phyloP scores from a whole-genome alignment of 2,797 vertebrate species.

The Adelosebastes latens region DNA sequence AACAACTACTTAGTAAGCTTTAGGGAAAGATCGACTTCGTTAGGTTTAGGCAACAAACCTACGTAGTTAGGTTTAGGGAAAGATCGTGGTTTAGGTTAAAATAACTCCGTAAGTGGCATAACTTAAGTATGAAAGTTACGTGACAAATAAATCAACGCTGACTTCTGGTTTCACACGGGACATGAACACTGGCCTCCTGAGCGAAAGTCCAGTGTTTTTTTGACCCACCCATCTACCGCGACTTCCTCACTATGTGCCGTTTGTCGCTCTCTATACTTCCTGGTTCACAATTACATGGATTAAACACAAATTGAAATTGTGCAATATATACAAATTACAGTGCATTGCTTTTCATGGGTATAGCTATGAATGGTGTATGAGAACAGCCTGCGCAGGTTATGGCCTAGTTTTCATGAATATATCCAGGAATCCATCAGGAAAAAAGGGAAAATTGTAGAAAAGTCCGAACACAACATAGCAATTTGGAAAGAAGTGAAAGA shows the following conservation, averaged over 20 bases:
- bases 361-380: background rate
- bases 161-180: too few relatives aligned
- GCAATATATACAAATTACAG: too few relatives aligned
- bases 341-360: too few relatives aligned
- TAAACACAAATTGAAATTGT: too few relatives aligned
- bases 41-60: too few relatives aligned
- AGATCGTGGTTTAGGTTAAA: background rate
- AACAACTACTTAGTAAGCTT: too few relatives aligned
- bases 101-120: too few relatives aligned
- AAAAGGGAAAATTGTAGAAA: background rate
- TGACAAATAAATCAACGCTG: background rate
- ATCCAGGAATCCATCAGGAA: background rate
- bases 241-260: background rate
- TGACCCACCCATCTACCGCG: background rate
- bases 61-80: background rate
- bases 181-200: too few relatives aligned
- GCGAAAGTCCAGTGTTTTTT: background rate
- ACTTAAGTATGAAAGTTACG: background rate
- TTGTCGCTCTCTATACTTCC: background rate
- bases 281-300: too few relatives aligned
- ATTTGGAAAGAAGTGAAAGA: background rate
- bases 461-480: background rate
- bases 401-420: background rate
- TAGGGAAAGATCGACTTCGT: too few relatives aligned
- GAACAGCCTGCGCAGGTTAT: background rate